Evolutionary conservation across 1,140 invertebrate species (phyloP).

Genomic region (Anoplolepis gracilipes): DNA sequence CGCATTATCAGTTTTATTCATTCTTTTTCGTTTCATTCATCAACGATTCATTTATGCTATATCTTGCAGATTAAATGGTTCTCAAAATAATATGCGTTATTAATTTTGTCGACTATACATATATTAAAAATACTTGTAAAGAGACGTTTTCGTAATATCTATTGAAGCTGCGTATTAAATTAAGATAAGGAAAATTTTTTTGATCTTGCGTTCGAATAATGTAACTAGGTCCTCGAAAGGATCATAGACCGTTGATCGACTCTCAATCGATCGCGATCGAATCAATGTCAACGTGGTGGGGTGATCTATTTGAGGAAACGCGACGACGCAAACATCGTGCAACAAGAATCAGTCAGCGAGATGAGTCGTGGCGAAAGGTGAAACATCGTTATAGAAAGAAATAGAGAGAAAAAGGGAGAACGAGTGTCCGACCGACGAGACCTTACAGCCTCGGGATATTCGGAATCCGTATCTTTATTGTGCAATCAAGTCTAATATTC

Average conservation of each 20-base stretch:
- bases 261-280: conserved; percentile 75
- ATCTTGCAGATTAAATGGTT: background rate
- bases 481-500: background rate
- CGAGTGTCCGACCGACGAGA: background rate
- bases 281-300: conserved; percentile 80
- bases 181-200: background rate
- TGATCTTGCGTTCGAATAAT: background rate
- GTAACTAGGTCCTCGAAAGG: background rate
- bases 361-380: conserved; percentile 68
- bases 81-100: background rate
- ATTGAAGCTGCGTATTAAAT: background rate
- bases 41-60: background rate
- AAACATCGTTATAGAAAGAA: conserved; percentile 28
- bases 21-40: background rate
- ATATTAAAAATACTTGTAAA: background rate
- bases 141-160: background rate
- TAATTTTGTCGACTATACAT: background rate
- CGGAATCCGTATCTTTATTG: background rate
- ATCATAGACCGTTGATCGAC: background rate
- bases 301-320: conserved; percentile 84
- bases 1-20: background rate
- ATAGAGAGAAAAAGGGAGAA: background rate
- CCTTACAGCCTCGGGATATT: background rate
- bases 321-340: conserved; percentile 73
- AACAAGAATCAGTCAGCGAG: conserved; percentile 80